Base-by-base conservation (phyloP, 1,140 invertebrate species). In the Calliopsis andreniformis region DNA sequence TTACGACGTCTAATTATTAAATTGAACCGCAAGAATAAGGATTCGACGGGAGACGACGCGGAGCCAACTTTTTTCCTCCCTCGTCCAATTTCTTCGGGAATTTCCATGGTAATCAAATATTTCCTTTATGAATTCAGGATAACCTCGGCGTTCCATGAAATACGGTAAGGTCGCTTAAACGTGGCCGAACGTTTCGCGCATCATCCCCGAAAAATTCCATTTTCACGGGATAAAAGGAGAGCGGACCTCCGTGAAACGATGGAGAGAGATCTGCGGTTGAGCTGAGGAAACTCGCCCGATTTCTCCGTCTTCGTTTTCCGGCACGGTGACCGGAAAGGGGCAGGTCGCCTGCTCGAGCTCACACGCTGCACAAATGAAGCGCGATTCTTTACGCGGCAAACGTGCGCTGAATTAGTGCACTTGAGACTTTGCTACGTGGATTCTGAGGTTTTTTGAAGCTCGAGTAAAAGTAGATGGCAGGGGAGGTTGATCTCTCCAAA, bases 1-100 rank as follows among this genome's bases (percentile, higher is more conserved):
- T 76, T 53, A 76, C 75, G 71, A 76, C 62, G 79, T 76, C 28
- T 49, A 69, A 76, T 80, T 66, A 76, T 39, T 45, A 76, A 80
- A 82, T 63, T 70, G 78, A 23, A 69, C 39, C 49, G 42, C 32
- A 62, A 61, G 80, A 80, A 80, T 76, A 64, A 80, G 10, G 63
- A 43, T 53, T 14, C 45, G 45, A 23, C 42, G 28, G 45, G 7
- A 49, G 25, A 6, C 30, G 18, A 3, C 7, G 18, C 32, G 30
- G n/a, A 12, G 3, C 2, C 32, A 58, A 45, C 12, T 53, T 63
- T 39, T 32, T 51, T 64, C 42, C 32, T 8, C 58, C 62, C 47
- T 20, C 63, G 49, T 56, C 16, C 30, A 72, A 58, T 63, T 76
- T 56, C 64, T 43, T 43, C 35, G 14, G 14, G 3, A 43, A 12